phyloP scores from a whole-genome alignment of 2,797 vertebrate species.

The Gymnocypris eckloni region DNA sequence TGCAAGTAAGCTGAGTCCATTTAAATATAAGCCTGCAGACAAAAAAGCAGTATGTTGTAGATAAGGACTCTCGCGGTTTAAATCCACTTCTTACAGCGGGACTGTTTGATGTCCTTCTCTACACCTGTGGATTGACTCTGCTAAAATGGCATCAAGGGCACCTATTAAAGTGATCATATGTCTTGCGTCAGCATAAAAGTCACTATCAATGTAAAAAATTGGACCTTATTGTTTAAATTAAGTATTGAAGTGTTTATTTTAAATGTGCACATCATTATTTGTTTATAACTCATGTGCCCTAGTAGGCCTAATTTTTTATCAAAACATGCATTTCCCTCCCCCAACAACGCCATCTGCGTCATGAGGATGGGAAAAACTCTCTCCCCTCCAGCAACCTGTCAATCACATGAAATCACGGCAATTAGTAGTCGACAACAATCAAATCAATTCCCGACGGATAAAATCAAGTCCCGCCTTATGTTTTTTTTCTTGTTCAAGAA shows the following conservation, averaged over 20 bases:
- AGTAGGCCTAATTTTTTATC: not conserved
- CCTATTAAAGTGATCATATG: constrained; percentile 3
- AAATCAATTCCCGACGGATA: not conserved
- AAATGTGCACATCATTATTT: not conserved
- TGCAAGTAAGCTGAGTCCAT: constrained; percentile 39
- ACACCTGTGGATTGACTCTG: constrained; percentile 18
- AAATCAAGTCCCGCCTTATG: not conserved
- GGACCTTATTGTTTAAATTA: not conserved
- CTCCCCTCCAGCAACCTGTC: not conserved
- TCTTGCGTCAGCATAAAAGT: not conserved
- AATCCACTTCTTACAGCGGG: constrained; percentile 30
- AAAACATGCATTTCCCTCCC: not conserved
- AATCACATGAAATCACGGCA: not conserved
- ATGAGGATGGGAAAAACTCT: not conserved
- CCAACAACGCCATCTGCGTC: not conserved
- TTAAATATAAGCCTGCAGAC: constrained; percentile 41
- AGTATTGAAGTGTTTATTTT: not conserved
- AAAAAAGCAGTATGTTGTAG: constrained; percentile 21
- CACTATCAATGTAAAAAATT: not conserved
- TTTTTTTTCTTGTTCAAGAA: not conserved
- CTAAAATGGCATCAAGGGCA: constrained; percentile 26
- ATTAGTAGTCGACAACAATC: not conserved
- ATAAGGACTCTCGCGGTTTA: constrained; percentile 40
- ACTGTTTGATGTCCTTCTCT: constrained; percentile 28
- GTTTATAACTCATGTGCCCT: not conserved